Evolutionary conservation across 2,113 vertebrate species (phyloP), one percentile per base, ranked within the genome.

Genomic region (Microtus oregoni): DNA sequence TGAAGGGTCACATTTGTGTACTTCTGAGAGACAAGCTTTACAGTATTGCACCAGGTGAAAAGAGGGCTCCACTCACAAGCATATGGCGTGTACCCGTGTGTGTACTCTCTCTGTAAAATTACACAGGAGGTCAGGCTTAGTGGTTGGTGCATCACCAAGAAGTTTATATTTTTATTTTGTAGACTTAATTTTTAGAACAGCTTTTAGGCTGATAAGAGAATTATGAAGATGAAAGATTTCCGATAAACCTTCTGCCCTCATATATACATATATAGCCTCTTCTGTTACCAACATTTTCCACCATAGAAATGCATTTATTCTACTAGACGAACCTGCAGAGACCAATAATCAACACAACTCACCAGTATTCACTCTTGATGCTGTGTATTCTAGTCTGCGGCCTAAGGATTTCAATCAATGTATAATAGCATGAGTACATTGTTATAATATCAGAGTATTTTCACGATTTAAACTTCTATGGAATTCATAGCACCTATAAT

Each of bases 31-130:
- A 93, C 68, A 32, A 93, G 90, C 30, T 78, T 55, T 94, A 93
- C 95, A 95, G 68, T 79, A 72, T 83, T 58, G 96, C 77, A 52
- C 7, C 72, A 89, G 50, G 9, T 86, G 22, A 70, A 94, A 92
- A 90, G 86, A 55, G 41, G 30, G 32, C 76, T 41, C 50, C 24
- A 78, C 44, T 82, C 91, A 38, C 79, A 79, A 94, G 73, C 14
- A 89, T 92, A 65, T 86, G 30, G 8, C 8, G 26, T 52, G 12
- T 50, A 38, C 22, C n/a, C 68, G 4, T 61, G 30, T 89, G 50
- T 15, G 15, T 2, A 30, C 50, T 85, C 30, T 89, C 28, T 92
- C 30, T 20, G 28, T 82, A 90, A 90, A 55, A 32, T 58, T 20
- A 58, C 55, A 19, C 55, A 58, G 55, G 55, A 58, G 55, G 6